Evolutionary conservation across 1,140 invertebrate genomes (phyloP), one percentile per base, ranked within the genome.

Genomic region (Marisa cornuarietis): DNA sequence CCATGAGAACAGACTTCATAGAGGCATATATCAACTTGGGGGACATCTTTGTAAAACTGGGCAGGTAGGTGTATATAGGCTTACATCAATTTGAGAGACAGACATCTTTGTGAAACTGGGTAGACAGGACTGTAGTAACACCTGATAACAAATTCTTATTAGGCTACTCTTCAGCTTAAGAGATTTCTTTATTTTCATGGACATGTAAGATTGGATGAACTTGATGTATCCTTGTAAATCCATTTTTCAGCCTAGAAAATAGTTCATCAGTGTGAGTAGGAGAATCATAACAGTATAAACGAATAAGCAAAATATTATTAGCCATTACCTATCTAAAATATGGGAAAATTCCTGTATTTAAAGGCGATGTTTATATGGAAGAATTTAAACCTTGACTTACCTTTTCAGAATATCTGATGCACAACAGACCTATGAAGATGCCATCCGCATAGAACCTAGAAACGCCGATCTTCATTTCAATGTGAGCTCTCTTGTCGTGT

Each of bases 401-500:
- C 22, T 79, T 84, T 86, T 52, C 81, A 90, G 96, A 81, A 97
- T 96, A 9, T 95, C 96, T 87, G 97, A 99, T 91, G 98, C 98
- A 0, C 95, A 97, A 90, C 95, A 97, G 88, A 96, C 98, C 42
- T 99, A 99, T 88, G 96, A 98, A 89, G 93, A 95, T 88, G 98
- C 97, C 0, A 91, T 99, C 31, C 94, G 96, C 83, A 97, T 98
- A 91, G 97, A 98, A 88, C 96, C 95, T 86, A 95, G 95, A 85
- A 98, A 99, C 93, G 96, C 98, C 6, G 98, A 99, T 90, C 97
- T 99, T 86, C 98, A 98, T 91, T 99, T 99, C 88, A 99, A 99
- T 92, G 96, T 91, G 83, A 87, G 88, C 79, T 52, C 61, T 42
- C 31, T 42, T 42, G 31, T 42, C 31, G 6, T 42, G 2, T 42